These are phyloP conservation scores for Piprites chloris DNA, from an alignment of 2,113 vertebrate species.

Conservation along the genomic window DNA sequence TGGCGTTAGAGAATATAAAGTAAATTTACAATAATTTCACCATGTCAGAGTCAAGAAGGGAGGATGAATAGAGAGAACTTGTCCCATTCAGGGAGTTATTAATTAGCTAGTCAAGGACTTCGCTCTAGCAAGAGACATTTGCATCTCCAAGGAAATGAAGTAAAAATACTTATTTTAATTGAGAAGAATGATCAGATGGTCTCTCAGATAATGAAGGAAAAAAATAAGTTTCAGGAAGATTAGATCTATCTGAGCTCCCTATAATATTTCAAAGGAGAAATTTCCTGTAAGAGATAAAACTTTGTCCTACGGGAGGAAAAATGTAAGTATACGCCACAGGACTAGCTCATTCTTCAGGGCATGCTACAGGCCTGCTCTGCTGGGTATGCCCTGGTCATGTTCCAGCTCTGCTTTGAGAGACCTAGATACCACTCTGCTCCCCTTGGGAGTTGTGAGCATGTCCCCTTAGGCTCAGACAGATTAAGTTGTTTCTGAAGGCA, in stretches of 20 bases:
- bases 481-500: not conserved
- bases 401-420: not conserved
- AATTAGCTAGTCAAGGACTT: conserved; percentile 33
- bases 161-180: conserved; percentile 43
- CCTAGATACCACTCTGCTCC: not conserved
- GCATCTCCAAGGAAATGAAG: conserved; percentile 20
- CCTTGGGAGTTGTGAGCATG: not conserved
- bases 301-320: not conserved
- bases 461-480: not conserved
- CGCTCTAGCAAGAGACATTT: conserved; percentile 1
- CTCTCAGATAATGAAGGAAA: conserved; percentile 17
- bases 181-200: conserved; percentile 23
- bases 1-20: not conserved
- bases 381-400: not conserved
- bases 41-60: not conserved
- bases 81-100: not conserved
- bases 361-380: not conserved
- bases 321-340: not conserved
- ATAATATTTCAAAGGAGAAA: not conserved
- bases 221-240: not conserved
- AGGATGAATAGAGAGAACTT: not conserved
- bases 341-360: not conserved
- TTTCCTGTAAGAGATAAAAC: not conserved
- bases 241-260: not conserved
- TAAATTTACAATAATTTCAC: not conserved